phyloP scores from a whole-genome alignment of 2,113 vertebrate species.

The Paracanthobrama guichenoti region DNA sequence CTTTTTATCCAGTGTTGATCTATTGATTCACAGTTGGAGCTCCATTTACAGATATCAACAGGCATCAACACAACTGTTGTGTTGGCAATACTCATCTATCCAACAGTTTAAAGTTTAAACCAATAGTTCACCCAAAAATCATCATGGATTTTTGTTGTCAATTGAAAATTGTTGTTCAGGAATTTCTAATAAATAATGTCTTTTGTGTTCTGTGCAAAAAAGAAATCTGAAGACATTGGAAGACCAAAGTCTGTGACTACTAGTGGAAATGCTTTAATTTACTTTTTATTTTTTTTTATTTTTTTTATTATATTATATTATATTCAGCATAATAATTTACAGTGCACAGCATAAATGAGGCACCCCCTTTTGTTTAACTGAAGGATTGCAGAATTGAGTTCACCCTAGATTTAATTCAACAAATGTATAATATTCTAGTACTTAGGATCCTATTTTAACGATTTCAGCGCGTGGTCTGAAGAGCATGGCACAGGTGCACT shows the following conservation, averaged over 20 bases:
- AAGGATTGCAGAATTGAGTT: too few species aligned
- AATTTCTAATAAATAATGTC: background rate
- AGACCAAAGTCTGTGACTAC: background rate
- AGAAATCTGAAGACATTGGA: background rate
- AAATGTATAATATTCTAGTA: too few species aligned
- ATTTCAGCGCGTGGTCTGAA: too few species aligned
- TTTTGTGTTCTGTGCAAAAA: background rate
- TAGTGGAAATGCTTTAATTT: too few species aligned
- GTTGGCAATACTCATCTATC: background rate
- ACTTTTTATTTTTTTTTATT: too few species aligned
- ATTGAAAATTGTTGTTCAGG: background rate
- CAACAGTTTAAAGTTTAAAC: background rate
- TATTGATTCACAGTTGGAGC: conserved; percentile 25
- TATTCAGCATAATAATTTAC: background rate
- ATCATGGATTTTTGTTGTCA: background rate
- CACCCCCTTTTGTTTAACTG: too few species aligned
- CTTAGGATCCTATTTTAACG: too few species aligned
- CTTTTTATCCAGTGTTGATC: conserved; percentile 7
- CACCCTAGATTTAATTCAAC: too few species aligned
- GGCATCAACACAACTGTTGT: conserved; percentile 22
- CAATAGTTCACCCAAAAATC: background rate
- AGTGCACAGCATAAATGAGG: too few species aligned
- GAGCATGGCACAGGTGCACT: too few species aligned
- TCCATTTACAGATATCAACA: conserved; percentile 30
- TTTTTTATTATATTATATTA: background rate